Conservation (phyloP, 2,113 vertebrate species). For the Oncorhynchus gorbuscha region DNA sequence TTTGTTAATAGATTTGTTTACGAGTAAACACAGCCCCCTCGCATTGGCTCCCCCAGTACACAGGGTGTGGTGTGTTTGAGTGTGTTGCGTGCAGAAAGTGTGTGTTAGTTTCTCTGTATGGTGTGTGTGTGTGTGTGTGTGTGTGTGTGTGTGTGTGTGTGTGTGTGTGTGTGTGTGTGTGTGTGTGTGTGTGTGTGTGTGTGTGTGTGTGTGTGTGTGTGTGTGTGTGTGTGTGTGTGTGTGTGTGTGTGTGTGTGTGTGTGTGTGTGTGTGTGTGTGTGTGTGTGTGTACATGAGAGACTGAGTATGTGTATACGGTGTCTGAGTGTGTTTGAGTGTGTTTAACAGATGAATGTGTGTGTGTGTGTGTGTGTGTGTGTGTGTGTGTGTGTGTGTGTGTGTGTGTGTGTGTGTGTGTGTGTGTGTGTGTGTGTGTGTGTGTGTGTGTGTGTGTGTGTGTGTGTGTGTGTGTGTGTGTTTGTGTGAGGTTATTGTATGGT, state of each 20-base stretch:
- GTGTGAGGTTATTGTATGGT: not conserved
- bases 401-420: not conserved
- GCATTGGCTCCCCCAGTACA: not conserved
- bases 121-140: slow-evolving; percentile 22
- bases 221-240: too few species aligned
- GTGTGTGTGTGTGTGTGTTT: slow-evolving; percentile 4
- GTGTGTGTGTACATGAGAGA: slow-evolving; percentile 25
- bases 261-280: not conserved
- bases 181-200: too few species aligned
- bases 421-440: not conserved
- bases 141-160: not conserved
- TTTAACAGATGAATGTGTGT: not conserved
- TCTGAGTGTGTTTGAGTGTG: slow-evolving; percentile 6
- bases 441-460: slow-evolving; percentile 3
- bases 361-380: not conserved
- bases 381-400: not conserved
- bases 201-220: too few species aligned
- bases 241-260: too few species aligned
- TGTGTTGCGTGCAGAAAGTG: not conserved
- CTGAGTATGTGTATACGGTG: slow-evolving; percentile 12
- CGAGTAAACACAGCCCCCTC: slow-evolving; percentile 5
- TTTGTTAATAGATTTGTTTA: slow-evolving; percentile 31
- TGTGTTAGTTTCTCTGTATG: slow-evolving; percentile 11
- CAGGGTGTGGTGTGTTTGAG: not conserved
- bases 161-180: too few species aligned